Evolutionary conservation across 2,888 invertebrate genomes (phyloP), one percentile per base, ranked within the genome.

Genomic region (Epinotia ramella): DNA sequence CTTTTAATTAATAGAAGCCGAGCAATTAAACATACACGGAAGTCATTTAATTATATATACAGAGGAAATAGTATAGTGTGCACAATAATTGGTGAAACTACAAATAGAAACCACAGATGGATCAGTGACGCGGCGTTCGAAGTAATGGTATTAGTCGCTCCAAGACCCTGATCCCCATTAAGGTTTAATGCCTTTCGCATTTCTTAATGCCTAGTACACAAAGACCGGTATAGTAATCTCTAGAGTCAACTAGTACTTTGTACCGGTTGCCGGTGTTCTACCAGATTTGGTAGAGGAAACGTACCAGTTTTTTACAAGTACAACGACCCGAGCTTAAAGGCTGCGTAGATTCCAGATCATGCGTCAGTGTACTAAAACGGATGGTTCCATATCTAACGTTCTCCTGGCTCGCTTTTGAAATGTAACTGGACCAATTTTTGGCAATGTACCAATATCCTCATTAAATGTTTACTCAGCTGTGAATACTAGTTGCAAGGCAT

Each of bases 1-100:
- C 80, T 83, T 80, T 84, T 84, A 84, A 88, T 86, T 86, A 85
- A 84, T 87, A 89, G 90, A 90, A 91, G 91, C 87, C 84, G 78
- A 84, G 83, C 88, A 86, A 89, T 90, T 90, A 90, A 79, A 79
- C 79, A 77, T 78, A 89, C 84, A 83, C 89, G 91, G 90, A 91
- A 91, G 88, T 87, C 80, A 82, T 80, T 84, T 86, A 88, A 90
- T 89, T 88, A 88, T 85, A 84, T 81, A 83, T 84, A 86, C 85
- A 87, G 88, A 84, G 82, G 80, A 67, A 71, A 76, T 63, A 67
- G 62, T 67, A 28, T 28, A 40, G 57, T 62, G 24, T 53, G 83
- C 82, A 86, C 79, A 80, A 80, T 87, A 86, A 87, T 86, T 83
- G 86, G 88, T 84, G 87, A 88, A 89, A 89, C 86, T 83, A 78